Evolutionary conservation across 2,797 vertebrate genomes (phyloP).

Genomic region (Enteromius trimaculatus): DNA sequence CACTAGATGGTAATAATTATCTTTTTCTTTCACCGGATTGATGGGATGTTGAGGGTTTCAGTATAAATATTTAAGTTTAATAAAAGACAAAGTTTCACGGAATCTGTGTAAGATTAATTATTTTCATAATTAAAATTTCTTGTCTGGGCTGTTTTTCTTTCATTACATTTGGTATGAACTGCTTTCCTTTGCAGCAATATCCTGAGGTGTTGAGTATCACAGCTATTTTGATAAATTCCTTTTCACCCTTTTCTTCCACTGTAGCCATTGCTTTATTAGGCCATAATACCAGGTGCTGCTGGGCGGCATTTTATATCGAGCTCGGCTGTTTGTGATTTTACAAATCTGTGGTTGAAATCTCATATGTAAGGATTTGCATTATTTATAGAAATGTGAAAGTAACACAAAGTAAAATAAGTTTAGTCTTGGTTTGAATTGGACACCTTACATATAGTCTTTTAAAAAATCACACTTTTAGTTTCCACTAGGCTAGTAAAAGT

Average conservation of each 20-base stretch:
- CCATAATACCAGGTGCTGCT: not conserved
- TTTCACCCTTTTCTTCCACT: constrained; percentile 8
- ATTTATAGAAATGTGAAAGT: not conserved
- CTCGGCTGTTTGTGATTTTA: constrained; percentile 7
- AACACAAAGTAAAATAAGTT: constrained; percentile 8
- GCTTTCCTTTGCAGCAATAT: constrained; percentile 21
- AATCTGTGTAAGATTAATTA: not conserved
- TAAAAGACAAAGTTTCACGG: constrained; percentile 11
- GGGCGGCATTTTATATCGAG: not conserved
- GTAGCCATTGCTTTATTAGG: not conserved
- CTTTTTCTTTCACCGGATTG: constrained; percentile 54
- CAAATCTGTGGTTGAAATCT: constrained; percentile 27
- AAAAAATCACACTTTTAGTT: not conserved
- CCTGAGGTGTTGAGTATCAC: constrained; percentile 41
- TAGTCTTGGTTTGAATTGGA: constrained; percentile 8
- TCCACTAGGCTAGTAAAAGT: not conserved
- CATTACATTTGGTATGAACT: constrained; percentile 39
- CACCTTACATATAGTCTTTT: not conserved
- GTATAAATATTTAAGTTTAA: constrained; percentile 5
- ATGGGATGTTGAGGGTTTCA: not conserved
- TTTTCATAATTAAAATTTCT: constrained; percentile 4
- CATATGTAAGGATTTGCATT: not conserved
- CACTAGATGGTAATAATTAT: constrained; percentile 83
- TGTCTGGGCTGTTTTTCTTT: constrained; percentile 49
- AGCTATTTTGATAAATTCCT: constrained; percentile 35